A percentile compares a stretch with the other conserved stretches of the same genome.
These are phyloP conservation scores for Nycteola revayana DNA, from an alignment of 2,888 invertebrate genomes.

Conservation along the genomic window DNA sequence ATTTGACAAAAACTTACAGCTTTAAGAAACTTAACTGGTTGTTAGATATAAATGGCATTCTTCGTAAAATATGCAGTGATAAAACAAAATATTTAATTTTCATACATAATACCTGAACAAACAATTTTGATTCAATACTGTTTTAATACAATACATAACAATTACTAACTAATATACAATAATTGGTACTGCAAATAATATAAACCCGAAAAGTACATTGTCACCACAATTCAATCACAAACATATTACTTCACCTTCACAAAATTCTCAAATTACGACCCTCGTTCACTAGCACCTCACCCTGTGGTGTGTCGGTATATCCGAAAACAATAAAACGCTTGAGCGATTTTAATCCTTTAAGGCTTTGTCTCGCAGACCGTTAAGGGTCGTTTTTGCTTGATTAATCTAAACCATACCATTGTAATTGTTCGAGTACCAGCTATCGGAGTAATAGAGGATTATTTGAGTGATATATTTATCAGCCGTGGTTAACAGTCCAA, in stretches of 20 bases:
- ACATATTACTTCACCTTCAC: conserved; percentile 1
- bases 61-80: no score
- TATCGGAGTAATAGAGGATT: conserved; percentile 17
- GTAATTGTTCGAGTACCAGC: conserved; percentile 47
- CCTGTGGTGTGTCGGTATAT: conserved; percentile 42
- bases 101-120: no score
- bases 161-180: no score
- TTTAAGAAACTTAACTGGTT: no score
- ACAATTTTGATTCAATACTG: no score
- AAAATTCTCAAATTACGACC: conserved; percentile 10
- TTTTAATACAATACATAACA: no score
- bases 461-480: conserved; percentile 26
- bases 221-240: neutral
- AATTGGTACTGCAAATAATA: no score
- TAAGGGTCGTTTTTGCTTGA: conserved; percentile 63
- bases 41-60: no score
- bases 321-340: conserved; percentile 67
- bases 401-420: conserved; percentile 60
- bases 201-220: no score
- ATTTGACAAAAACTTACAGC: no score
- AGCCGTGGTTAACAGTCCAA: conserved; percentile 15
- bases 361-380: conserved; percentile 54
- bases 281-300: conserved; percentile 16
- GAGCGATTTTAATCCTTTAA: conserved; percentile 58
- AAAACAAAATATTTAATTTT: no score